phyloP scores from a whole-genome alignment of 2,888 invertebrate genomes.

The Tiliacea citrago region DNA sequence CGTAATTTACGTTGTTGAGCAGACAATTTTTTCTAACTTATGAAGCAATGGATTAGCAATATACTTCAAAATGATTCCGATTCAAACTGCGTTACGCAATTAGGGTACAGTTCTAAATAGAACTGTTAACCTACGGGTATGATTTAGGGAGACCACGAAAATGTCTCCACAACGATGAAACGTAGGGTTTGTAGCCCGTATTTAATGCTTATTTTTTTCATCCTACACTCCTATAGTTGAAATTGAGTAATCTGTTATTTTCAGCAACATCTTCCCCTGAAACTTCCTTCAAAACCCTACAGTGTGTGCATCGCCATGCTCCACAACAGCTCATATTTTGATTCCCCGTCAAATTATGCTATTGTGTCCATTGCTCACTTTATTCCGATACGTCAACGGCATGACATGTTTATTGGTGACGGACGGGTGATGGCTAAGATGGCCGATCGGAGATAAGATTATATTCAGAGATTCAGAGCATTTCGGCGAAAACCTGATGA shows the following conservation, averaged over 20 bases:
- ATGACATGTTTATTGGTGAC: constrained; percentile 88
- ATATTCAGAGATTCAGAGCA: constrained; percentile 76
- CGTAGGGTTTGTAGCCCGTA: too few relatives aligned
- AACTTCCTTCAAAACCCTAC: background rate
- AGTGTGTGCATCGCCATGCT: constrained; percentile 45
- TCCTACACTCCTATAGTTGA: too few relatives aligned
- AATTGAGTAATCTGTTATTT: background rate
- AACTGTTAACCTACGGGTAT: background rate
- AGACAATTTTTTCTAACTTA: too few relatives aligned
- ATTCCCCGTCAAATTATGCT: constrained; percentile 86
- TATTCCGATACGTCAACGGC: constrained; percentile 77
- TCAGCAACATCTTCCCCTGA: background rate
- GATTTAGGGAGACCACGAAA: background rate
- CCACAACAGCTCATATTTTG: constrained; percentile 74
- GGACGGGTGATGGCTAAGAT: constrained; percentile 73
- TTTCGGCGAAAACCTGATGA: constrained; percentile 71
- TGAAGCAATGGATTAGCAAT: too few relatives aligned
- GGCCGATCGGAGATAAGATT: constrained; percentile 83
- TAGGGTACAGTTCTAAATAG: background rate
- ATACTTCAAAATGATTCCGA: too few relatives aligned
- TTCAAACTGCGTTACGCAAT: too few relatives aligned
- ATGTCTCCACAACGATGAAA: background rate
- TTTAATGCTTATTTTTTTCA: background rate
- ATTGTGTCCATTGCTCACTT: constrained; percentile 83
- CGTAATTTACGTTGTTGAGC: too few relatives aligned